Conservation (phyloP, 2,888 invertebrate genomes). For the Chrysolina oricalcia region DNA sequence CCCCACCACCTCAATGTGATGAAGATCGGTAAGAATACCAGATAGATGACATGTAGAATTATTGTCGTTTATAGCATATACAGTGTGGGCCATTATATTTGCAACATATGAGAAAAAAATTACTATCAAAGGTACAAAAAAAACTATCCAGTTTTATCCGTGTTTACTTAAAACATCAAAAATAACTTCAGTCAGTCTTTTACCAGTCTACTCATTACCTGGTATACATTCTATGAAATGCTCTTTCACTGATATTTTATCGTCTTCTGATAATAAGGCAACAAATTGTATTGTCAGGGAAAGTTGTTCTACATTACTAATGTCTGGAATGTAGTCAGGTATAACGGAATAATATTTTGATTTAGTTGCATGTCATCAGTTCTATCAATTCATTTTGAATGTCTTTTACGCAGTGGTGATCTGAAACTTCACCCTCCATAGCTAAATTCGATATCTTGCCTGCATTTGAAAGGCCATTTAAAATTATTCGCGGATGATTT, state of each 20-base stretch:
- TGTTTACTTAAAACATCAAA: constrained; percentile 36
- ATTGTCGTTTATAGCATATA: too few species aligned
- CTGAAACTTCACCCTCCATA: constrained; percentile 24
- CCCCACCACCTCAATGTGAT: constrained; percentile 72
- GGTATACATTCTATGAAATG: constrained; percentile 42
- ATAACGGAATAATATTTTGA: constrained; percentile 19
- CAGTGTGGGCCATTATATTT: too few species aligned
- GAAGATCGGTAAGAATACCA: constrained; percentile 66
- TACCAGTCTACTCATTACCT: constrained; percentile 31
- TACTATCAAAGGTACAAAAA: too few species aligned
- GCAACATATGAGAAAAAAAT: too few species aligned
- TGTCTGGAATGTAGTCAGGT: constrained; percentile 29
- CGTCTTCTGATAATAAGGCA: constrained; percentile 1
- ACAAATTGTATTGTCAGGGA: constrained; percentile 30
- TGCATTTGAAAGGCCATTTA: constrained; percentile 32
- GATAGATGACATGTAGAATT: background rate
- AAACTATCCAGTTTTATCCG: too few species aligned
- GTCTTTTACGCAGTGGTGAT: constrained; percentile 32
- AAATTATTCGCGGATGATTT: too few species aligned
- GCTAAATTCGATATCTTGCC: constrained; percentile 15
- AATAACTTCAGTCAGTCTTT: constrained; percentile 11
- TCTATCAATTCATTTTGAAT: constrained; percentile 29
- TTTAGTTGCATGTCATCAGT: background rate
- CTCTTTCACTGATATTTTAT: constrained; percentile 35
- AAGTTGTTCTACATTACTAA: constrained; percentile 47